Conservation (phyloP, 2,113 vertebrate genomes). For the Rafetus swinhoei region DNA sequence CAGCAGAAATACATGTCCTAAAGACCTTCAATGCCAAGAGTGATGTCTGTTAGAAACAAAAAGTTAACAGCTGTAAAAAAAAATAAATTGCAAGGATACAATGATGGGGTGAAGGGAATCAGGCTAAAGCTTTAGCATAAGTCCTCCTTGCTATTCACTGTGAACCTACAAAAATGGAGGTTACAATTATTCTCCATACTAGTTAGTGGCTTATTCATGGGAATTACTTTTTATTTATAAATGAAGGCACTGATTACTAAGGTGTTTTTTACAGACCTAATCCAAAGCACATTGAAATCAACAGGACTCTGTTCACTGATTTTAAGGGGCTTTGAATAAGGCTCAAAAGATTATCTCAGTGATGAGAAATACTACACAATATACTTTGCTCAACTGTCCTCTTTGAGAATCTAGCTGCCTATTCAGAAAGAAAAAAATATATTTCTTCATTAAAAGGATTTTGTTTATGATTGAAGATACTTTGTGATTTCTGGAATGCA, state of each 20-base stretch:
- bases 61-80: conserved; percentile 49
- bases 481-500: not conserved
- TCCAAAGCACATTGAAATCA: not conserved
- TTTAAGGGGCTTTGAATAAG: not conserved
- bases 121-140: conserved; percentile 22
- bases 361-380: not conserved
- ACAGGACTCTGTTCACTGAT: not conserved
- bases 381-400: not conserved
- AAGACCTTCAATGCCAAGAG: conserved; percentile 47
- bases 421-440: not conserved
- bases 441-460: not conserved
- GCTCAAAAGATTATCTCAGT: not conserved
- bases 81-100: conserved; percentile 28
- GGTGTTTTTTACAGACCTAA: not conserved
- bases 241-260: not conserved
- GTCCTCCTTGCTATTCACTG: conserved; percentile 19
- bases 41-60: conserved; percentile 50
- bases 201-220: not conserved
- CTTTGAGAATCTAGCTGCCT: not conserved
- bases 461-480: not conserved
- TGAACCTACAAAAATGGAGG: not conserved
- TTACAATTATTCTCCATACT: conserved; percentile 40
- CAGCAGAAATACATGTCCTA: conserved; percentile 53
- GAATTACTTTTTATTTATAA: conserved; percentile 16
- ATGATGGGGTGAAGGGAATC: conserved; percentile 9